Percentiles rank a stretch among this genome's conserved stretches.
Conservation (phyloP, 2,797 vertebrate species). For the Chloroceryle inda region DNA sequence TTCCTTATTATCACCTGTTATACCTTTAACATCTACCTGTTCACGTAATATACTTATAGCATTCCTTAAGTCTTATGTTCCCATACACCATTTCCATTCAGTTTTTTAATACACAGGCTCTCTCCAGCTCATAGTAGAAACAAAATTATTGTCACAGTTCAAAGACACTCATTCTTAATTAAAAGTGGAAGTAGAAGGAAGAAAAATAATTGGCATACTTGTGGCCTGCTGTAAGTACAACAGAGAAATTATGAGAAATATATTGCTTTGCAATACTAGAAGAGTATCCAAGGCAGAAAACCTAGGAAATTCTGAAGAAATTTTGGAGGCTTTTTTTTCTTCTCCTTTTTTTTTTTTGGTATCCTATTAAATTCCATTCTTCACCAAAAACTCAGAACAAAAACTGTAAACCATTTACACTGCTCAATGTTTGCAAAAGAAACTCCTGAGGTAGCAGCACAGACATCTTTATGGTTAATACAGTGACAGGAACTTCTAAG, state of each 20-base stretch:
- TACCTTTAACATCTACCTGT: neutral
- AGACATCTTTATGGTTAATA: neutral
- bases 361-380: neutral
- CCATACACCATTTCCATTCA: neutral
- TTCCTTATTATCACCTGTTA: neutral
- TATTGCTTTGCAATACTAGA: neutral
- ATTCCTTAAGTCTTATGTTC: neutral
- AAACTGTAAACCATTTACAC: neutral
- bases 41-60: accelerated
- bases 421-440: neutral
- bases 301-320: neutral
- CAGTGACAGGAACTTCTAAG: neutral
- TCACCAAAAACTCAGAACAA: neutral
- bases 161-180: neutral
- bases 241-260: neutral
- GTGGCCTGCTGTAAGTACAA: neutral
- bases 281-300: neutral
- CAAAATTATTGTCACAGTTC: neutral
- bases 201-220: neutral
- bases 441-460: neutral
- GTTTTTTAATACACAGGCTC: neutral
- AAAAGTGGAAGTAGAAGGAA: neutral
- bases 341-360: neutral
- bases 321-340: neutral
- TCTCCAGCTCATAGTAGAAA: neutral